Evolutionary conservation across 2,113 vertebrate genomes (phyloP).

Genomic region (Chlamydotis undulata): DNA sequence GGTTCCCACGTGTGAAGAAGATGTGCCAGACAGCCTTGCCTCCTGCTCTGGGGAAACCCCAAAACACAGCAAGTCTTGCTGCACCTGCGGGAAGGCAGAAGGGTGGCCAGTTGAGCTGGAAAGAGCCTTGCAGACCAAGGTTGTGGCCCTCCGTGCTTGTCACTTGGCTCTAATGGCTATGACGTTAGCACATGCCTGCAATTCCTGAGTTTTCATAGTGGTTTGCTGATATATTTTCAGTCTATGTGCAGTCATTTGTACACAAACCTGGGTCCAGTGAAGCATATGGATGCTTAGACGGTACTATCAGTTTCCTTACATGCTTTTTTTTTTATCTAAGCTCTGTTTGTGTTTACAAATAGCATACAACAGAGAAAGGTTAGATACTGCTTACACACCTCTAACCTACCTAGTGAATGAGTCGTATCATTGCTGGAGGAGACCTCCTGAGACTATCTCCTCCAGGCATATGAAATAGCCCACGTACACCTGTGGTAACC

Average conservation of each 20-base stretch:
- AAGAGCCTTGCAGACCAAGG: accelerated
- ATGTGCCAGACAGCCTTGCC: not conserved
- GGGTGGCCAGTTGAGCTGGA: not conserved
- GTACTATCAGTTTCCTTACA: not conserved
- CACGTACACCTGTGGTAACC: not conserved
- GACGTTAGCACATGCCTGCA: not conserved
- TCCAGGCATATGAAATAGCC: not conserved
- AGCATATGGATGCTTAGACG: not conserved
- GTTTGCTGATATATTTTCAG: not conserved
- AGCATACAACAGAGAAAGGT: not conserved
- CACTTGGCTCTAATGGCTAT: not conserved
- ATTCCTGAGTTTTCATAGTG: not conserved
- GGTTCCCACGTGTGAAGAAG: not conserved
- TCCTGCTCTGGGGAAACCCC: not conserved
- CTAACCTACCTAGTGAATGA: not conserved
- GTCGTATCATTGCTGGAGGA: not conserved
- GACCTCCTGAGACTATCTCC: not conserved
- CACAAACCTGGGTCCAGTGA: not conserved
- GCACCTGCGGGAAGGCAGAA: not conserved
- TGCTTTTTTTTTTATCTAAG: not conserved
- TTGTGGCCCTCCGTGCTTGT: accelerated
- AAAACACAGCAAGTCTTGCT: not conserved
- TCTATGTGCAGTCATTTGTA: not conserved
- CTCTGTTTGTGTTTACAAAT: not conserved
- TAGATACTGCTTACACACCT: not conserved